These are phyloP conservation scores for Acanthisitta chloris DNA, from an alignment of 2,113 vertebrate species.

Conservation along the genomic window DNA sequence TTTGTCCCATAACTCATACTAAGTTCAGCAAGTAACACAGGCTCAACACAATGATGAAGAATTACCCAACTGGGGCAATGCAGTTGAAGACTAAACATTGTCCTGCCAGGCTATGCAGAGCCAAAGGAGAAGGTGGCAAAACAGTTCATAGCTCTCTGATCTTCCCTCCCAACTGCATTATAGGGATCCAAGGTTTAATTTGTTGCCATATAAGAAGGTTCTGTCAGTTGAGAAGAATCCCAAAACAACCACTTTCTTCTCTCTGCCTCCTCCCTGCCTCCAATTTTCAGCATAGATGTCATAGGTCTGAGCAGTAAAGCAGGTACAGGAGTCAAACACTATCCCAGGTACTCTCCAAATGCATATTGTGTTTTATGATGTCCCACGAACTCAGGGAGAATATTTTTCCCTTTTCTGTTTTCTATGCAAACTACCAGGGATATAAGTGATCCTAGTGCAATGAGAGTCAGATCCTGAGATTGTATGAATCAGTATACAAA, in stretches of 20 bases:
- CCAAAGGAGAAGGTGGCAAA: neutral
- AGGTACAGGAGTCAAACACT: neutral
- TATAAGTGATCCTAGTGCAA: neutral
- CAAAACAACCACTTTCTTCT: neutral
- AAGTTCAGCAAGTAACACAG: neutral
- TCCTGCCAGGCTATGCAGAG: neutral
- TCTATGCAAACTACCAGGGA: neutral
- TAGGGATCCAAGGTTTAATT: neutral
- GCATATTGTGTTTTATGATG: neutral
- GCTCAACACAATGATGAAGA: neutral
- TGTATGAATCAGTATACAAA: neutral
- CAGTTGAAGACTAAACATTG: neutral
- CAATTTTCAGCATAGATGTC: neutral
- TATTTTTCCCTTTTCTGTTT: neutral
- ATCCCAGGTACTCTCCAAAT: neutral
- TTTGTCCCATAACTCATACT: neutral
- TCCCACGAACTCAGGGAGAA: neutral
- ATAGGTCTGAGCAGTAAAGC: neutral
- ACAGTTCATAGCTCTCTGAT: neutral
- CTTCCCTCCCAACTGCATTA: neutral
- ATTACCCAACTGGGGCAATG: neutral
- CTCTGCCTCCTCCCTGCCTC: neutral
- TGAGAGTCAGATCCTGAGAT: neutral
- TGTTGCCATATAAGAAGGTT: neutral
- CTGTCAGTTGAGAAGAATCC: neutral